Conservation (phyloP, 2,888 invertebrate genomes). For the Ennomos quercinarius region DNA sequence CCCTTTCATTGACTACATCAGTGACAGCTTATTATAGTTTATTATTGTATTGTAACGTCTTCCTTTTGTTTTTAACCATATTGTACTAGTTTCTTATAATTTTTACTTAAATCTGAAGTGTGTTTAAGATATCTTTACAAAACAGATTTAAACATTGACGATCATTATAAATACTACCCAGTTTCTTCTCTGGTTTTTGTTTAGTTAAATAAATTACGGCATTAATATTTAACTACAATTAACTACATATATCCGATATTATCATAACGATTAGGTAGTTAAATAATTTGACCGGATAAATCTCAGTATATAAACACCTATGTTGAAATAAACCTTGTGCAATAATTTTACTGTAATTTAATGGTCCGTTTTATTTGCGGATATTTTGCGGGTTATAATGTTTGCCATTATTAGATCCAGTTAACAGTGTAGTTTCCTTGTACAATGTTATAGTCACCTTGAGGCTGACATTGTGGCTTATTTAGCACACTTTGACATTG, state of each 20-base stretch:
- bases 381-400: constrained; percentile 45
- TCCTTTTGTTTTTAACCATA: no score
- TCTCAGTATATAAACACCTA: neutral
- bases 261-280: neutral
- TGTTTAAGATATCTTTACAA: neutral
- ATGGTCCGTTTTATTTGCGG: constrained; percentile 25
- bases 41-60: no score
- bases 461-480: constrained; percentile 76
- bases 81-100: no score
- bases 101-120: constrained; percentile 16
- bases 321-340: constrained; percentile 23
- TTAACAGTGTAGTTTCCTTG: constrained; percentile 62
- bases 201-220: neutral
- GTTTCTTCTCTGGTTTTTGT: neutral
- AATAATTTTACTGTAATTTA: constrained; percentile 23
- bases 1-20: constrained; percentile 47
- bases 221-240: constrained; percentile 12
- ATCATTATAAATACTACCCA: neutral
- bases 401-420: constrained; percentile 49
- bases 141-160: neutral
- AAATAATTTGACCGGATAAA: neutral
- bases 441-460: constrained; percentile 60
- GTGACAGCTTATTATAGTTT: constrained; percentile 19
- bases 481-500: constrained; percentile 77
- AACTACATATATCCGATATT: constrained; percentile 5